Percentiles rank a stretch among this genome's conserved stretches.
Conservation (phyloP, 1,140 invertebrate species). For the Brachionus manjavacas region DNA sequence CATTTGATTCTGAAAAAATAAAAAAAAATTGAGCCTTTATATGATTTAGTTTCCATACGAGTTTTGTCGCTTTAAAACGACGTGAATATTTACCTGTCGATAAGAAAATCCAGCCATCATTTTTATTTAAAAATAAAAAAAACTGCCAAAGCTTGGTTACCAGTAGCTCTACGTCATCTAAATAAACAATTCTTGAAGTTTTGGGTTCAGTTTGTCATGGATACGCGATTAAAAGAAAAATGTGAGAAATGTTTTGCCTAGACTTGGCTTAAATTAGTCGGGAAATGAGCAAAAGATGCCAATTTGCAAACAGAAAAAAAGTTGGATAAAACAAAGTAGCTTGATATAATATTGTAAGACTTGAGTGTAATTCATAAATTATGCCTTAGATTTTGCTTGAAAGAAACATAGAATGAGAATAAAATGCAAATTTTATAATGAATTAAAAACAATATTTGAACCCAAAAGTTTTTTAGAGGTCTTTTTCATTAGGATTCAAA, state of each 20-base stretch:
- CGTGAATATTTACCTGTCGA: background rate
- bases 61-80: background rate
- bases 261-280: background rate
- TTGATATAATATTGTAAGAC: background rate
- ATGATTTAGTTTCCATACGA: too few relatives aligned
- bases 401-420: background rate
- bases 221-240: background rate
- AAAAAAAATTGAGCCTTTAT: too few relatives aligned
- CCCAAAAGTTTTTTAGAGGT: background rate
- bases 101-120: background rate
- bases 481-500: background rate
- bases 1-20: background rate
- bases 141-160: background rate
- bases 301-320: background rate
- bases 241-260: background rate
- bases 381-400: background rate
- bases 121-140: background rate
- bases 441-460: background rate
- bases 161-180: background rate
- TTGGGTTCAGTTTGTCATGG: background rate
- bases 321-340: background rate
- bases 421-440: background rate
- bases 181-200: background rate
- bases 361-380: conserved; percentile 5
- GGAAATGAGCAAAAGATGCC: background rate